phyloP scores from a whole-genome alignment of 2,113 vertebrate genomes.

The Gallinago undulata region DNA sequence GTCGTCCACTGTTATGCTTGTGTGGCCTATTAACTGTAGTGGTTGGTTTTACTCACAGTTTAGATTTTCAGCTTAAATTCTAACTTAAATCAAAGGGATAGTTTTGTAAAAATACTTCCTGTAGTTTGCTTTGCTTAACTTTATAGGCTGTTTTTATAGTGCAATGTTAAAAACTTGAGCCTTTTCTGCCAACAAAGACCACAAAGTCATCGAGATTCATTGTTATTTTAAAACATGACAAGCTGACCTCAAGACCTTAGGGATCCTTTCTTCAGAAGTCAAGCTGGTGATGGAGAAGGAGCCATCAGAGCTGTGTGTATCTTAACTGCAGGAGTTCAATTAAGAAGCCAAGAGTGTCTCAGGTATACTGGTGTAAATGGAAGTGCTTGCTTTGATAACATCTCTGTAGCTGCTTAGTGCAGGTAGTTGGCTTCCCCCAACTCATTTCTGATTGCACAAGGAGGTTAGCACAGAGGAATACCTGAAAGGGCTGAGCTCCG shows the following conservation, averaged over 20 bases:
- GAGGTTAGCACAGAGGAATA: conserved; percentile 36
- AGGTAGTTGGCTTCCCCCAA: conserved; percentile 45
- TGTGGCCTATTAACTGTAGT: neutral
- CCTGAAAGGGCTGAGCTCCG: conserved; percentile 14
- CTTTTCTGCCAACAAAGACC: conserved; percentile 36
- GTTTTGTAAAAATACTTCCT: conserved; percentile 39
- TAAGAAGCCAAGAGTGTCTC: conserved; percentile 62
- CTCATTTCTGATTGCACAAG: conserved; percentile 58
- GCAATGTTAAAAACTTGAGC: conserved; percentile 38
- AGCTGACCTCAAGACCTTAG: conserved; percentile 52
- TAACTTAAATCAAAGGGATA: conserved; percentile 1
- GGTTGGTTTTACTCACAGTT: conserved; percentile 7
- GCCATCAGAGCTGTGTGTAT: conserved; percentile 43
- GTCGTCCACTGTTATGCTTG: neutral
- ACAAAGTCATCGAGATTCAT: conserved; percentile 29
- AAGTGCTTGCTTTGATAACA: conserved; percentile 48
- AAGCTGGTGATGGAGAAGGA: conserved; percentile 48
- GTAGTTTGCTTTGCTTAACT: conserved; percentile 52
- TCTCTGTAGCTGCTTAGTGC: conserved; percentile 28
- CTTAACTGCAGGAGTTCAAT: conserved; percentile 63
- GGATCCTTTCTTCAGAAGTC: conserved; percentile 55
- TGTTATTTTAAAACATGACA: conserved; percentile 58
- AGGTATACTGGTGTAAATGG: neutral
- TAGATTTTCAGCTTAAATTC: conserved; percentile 32
- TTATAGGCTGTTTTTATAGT: conserved; percentile 41